Evolutionary conservation across 1,140 invertebrate genomes (phyloP).

Genomic region (Stegodyphus mimosarum): DNA sequence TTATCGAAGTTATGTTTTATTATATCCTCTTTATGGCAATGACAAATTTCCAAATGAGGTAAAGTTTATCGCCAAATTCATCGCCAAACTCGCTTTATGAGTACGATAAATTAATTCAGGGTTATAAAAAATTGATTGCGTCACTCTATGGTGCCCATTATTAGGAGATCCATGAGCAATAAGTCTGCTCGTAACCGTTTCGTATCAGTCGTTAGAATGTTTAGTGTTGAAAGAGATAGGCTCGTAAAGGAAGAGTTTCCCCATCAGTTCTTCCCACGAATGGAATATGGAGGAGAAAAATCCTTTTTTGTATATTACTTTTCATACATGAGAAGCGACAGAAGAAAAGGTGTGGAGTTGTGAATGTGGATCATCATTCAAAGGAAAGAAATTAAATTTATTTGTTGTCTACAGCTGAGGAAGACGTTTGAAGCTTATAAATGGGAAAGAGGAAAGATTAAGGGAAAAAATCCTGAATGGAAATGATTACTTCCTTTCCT

Average conservation of each 20-base stretch:
- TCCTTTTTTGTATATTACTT: too few relatives aligned
- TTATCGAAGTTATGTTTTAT: too few relatives aligned
- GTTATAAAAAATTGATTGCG: slow-evolving; percentile 57
- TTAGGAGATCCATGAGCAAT: slow-evolving; percentile 50
- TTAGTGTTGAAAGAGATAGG: slow-evolving; percentile 26
- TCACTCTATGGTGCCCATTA: slow-evolving; percentile 27
- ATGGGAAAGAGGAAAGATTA: too few relatives aligned
- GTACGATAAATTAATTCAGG: slow-evolving; percentile 42
- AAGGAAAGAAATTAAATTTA: too few relatives aligned
- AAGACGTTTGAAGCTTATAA: too few relatives aligned
- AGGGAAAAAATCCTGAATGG: too few relatives aligned
- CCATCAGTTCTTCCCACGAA: neutral
- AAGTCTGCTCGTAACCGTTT: slow-evolving; percentile 38
- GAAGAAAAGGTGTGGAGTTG: too few relatives aligned
- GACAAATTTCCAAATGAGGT: slow-evolving; percentile 16
- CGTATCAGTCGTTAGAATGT: slow-evolving; percentile 32
- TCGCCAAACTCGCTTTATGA: slow-evolving; percentile 36
- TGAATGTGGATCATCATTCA: too few relatives aligned
- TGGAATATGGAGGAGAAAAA: too few relatives aligned
- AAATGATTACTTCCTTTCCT: neutral
- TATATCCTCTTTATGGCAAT: neutral
- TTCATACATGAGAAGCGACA: too few relatives aligned
- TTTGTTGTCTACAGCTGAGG: too few relatives aligned
- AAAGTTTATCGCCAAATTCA: slow-evolving; percentile 49
- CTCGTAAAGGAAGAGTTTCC: slow-evolving; percentile 28